A percentile compares a stretch with the other conserved stretches of the same genome.
Conservation (phyloP, 1,140 invertebrate genomes). For the Panulirus ornatus region DNA sequence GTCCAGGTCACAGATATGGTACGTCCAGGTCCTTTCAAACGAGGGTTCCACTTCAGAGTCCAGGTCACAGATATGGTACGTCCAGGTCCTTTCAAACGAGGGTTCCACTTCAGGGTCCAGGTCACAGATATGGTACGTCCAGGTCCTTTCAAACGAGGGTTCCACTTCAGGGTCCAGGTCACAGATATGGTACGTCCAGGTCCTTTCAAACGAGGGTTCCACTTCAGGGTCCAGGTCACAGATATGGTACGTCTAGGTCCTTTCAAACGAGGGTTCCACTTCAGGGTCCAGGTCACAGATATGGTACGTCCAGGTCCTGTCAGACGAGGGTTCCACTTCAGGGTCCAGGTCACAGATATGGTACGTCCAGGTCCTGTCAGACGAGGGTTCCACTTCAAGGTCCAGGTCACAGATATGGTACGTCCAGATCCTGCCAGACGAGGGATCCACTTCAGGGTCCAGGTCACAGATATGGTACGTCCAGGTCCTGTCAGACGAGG, state of each 20-base stretch:
- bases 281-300: constrained; percentile 76
- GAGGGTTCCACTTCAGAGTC: constrained; percentile 76
- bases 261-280: constrained; percentile 75
- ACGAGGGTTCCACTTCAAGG: constrained; percentile 76
- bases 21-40: constrained; percentile 63
- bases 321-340: constrained; percentile 76
- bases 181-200: constrained; percentile 69
- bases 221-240: constrained; percentile 75
- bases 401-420: constrained; percentile 75
- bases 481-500: too few species aligned
- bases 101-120: constrained; percentile 76
- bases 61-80: constrained; percentile 74
- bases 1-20: constrained; percentile 75
- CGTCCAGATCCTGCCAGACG: too few species aligned
- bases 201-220: constrained; percentile 76
- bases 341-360: constrained; percentile 75
- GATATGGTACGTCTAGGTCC: constrained; percentile 71
- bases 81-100: constrained; percentile 71
- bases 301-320: constrained; percentile 65
- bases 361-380: too few species aligned
- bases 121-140: constrained; percentile 73
- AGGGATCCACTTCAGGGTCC: too few species aligned
- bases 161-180: constrained; percentile 76
- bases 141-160: constrained; percentile 75
- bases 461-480: too few species aligned